These are phyloP conservation scores for Arctopsyche grandis DNA, from an alignment of 1,140 invertebrate genomes.

Conservation along the genomic window DNA sequence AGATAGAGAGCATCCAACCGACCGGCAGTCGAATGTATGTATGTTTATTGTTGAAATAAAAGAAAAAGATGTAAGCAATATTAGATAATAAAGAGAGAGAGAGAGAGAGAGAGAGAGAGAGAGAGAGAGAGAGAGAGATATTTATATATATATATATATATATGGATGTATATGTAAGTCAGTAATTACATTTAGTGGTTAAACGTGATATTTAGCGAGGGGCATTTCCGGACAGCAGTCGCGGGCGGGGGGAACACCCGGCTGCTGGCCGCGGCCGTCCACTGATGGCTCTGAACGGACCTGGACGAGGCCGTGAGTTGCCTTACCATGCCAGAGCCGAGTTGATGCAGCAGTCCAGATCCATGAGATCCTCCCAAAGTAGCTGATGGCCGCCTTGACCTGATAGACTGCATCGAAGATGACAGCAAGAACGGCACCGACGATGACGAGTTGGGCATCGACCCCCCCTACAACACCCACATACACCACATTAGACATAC, in stretches of 20 bases:
- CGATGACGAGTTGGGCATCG: conserved; percentile 88
- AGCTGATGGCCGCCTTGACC: conserved; percentile 79
- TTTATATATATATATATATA: background rate
- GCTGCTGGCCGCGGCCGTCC: conserved; percentile 70
- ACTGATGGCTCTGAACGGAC: conserved; percentile 71
- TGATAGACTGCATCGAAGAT: conserved; percentile 84
- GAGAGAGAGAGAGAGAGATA: no score
- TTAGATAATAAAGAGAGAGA: no score
- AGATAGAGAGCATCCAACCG: no score
- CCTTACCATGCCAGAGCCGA: conserved; percentile 89
- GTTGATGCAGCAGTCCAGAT: conserved; percentile 80
- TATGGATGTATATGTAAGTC: conserved; percentile 40
- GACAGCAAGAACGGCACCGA: conserved; percentile 85
- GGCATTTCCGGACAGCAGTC: conserved; percentile 81
- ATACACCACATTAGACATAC: background rate
- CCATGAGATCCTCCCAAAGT: conserved; percentile 74
- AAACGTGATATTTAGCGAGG: conserved; percentile 74
- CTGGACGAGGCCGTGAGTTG: conserved; percentile 74
- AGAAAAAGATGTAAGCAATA: no score
- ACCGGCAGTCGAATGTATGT: no score
- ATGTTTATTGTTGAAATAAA: no score
- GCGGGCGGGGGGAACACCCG: conserved; percentile 75
- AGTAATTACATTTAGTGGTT: conserved; percentile 59
- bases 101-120: no score
- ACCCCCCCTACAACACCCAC: conserved; percentile 72